Conservation (phyloP, 2,888 invertebrate species). For the Gryllus longicercus region DNA sequence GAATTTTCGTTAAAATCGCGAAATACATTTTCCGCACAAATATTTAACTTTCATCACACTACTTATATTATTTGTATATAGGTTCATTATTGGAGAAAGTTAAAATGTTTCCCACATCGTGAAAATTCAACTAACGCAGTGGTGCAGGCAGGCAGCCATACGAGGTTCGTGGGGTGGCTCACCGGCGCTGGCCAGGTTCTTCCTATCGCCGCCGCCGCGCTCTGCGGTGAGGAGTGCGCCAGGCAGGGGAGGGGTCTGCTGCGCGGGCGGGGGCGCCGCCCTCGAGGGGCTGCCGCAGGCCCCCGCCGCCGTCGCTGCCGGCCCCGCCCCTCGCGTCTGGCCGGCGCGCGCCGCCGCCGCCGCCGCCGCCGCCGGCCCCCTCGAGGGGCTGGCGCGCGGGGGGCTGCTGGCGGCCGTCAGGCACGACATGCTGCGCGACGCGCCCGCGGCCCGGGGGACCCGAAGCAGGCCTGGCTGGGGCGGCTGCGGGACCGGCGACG, state of each 20-base stretch:
- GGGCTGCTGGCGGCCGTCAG: background rate
- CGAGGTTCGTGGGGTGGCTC: too few relatives aligned
- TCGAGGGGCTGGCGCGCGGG: background rate
- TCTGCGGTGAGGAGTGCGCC: background rate
- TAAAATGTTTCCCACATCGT: too few relatives aligned
- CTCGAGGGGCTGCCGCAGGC: background rate
- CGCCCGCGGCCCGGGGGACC: background rate
- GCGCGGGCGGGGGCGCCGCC: background rate
- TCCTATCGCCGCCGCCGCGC: constrained; percentile 1
- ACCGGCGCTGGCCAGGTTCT: background rate
- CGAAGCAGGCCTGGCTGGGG: background rate
- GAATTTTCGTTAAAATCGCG: too few relatives aligned
- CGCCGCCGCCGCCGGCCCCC: background rate
- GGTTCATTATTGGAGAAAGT: too few relatives aligned
- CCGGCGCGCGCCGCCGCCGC: too few relatives aligned
- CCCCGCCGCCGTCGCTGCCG: too few relatives aligned
- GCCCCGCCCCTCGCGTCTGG: background rate
- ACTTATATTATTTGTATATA: too few relatives aligned
- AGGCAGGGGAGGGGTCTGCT: background rate
- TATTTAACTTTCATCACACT: too few relatives aligned
- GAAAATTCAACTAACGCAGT: too few relatives aligned
- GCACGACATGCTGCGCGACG: background rate
- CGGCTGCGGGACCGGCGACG: background rate
- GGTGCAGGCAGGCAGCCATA: too few relatives aligned
- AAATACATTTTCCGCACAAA: too few relatives aligned